Conservation (phyloP, 2,888 invertebrate species). For the Drosophila mercatorum region DNA sequence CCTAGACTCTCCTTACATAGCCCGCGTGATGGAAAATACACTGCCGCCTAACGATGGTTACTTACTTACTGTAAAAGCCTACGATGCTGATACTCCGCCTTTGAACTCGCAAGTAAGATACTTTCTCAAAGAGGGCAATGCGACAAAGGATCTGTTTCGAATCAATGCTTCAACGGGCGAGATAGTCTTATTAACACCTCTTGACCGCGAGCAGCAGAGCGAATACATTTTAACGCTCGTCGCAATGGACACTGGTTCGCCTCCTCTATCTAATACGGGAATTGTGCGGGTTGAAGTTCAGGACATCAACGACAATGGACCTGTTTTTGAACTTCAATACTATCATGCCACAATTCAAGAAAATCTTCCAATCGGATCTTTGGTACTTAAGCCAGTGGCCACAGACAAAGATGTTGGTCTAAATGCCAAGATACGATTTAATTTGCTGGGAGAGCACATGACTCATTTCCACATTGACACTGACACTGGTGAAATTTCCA, state of each 20-base stretch:
- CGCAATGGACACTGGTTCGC: conserved; percentile 98
- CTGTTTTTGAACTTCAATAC: conserved; percentile 92
- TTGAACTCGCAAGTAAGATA: conserved; percentile 96
- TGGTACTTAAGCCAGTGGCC: conserved; percentile 91
- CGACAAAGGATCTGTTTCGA: conserved; percentile 90
- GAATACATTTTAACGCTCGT: conserved; percentile 94
- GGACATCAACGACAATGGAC: conserved; percentile 97
- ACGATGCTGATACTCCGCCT: conserved; percentile 95
- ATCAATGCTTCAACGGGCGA: conserved; percentile 97
- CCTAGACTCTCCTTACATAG: conserved; percentile 96
- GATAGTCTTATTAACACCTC: conserved; percentile 91
- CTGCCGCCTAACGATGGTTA: conserved; percentile 92
- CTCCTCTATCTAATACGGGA: conserved; percentile 96
- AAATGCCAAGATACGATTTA: conserved; percentile 95
- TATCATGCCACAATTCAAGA: conserved; percentile 92
- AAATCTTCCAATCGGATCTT: conserved; percentile 91
- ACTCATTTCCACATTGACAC: conserved; percentile 92
- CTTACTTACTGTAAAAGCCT: conserved; percentile 93
- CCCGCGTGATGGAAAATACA: conserved; percentile 96
- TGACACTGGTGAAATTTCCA: conserved; percentile 91
- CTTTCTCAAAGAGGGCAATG: conserved; percentile 96
- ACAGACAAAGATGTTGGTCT: conserved; percentile 92
- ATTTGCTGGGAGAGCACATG: conserved; percentile 92
- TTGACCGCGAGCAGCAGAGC: conserved; percentile 93
- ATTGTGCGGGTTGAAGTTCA: conserved; percentile 95